Evolutionary conservation across 30 jellyfish, hydroid and myxozoan species (phyloP).

Genomic region (Rhopilema esculentum): DNA sequence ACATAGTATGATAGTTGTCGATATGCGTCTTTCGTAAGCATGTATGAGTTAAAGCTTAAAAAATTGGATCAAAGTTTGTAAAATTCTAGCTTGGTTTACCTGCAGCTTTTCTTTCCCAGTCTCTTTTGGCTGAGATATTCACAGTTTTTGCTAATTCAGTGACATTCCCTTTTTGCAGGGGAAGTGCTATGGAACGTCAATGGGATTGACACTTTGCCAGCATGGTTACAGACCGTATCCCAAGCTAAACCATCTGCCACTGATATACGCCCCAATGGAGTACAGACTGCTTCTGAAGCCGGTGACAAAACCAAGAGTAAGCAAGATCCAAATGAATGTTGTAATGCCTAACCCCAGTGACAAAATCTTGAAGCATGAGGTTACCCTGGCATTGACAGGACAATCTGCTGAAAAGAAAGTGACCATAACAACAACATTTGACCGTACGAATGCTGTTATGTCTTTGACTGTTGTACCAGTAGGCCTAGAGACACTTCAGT

Average conservation of each 20-base stretch:
- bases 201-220: constrained; percentile 42
- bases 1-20: too few species aligned
- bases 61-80: too few species aligned
- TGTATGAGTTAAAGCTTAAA: too few species aligned
- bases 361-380: neutral
- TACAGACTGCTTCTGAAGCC: constrained; percentile 56
- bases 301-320: neutral
- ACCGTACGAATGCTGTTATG: neutral
- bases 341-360: constrained; percentile 15
- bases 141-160: too few species aligned
- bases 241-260: constrained; percentile 11
- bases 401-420: constrained; percentile 10
- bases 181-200: constrained; percentile 10
- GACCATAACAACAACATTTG: neutral
- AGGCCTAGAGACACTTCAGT: neutral
- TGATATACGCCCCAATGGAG: constrained; percentile 51
- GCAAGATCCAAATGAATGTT: constrained; percentile 20
- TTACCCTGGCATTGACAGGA: neutral
- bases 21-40: too few species aligned
- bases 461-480: constrained; percentile 4
- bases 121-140: too few species aligned
- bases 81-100: too few species aligned
- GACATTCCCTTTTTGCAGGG: constrained; percentile 22
- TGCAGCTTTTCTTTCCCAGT: neutral
- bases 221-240: constrained; percentile 59